Percentiles rank a stretch among this genome's conserved stretches.
Conservation (phyloP, 2,888 invertebrate species). For the Busseola fusca region DNA sequence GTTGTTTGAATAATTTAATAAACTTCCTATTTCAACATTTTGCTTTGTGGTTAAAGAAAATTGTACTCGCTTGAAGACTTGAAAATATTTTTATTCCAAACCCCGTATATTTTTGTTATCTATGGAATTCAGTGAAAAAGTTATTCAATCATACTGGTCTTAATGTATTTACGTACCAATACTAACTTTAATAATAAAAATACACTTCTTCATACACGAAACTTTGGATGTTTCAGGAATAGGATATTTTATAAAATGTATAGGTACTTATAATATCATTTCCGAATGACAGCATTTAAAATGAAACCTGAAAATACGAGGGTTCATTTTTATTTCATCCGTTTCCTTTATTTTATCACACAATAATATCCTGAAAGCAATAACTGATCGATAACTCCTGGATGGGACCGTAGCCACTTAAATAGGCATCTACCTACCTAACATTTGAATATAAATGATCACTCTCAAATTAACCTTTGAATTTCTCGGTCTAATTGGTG, state of each 20-base stretch:
- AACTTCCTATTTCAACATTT: neutral
- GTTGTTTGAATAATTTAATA: slow-evolving; percentile 2
- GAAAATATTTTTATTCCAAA: neutral
- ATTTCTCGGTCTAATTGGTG: slow-evolving; percentile 50
- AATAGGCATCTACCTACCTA: neutral
- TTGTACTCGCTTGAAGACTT: too few species aligned
- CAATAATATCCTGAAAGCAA: slow-evolving; percentile 45
- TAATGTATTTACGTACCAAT: too few species aligned
- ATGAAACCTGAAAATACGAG: slow-evolving; percentile 24
- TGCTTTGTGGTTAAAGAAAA: neutral
- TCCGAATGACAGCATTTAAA: slow-evolving; percentile 11
- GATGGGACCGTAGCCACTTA: slow-evolving; percentile 5
- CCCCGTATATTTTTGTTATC: neutral
- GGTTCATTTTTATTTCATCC: slow-evolving; percentile 36
- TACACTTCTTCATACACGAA: neutral
- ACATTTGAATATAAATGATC: slow-evolving; percentile 31
- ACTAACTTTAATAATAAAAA: neutral
- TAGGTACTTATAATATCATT: neutral
- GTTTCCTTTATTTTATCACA: slow-evolving; percentile 46
- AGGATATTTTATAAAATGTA: too few species aligned
- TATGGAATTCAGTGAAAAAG: neutral
- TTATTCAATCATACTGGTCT: accelerated
- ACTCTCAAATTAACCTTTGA: slow-evolving; percentile 45
- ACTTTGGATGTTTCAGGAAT: neutral
- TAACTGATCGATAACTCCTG: slow-evolving; percentile 23